Evolutionary conservation across 2,113 vertebrate species (phyloP).

Genomic region (Corythornis madagascariensis): DNA sequence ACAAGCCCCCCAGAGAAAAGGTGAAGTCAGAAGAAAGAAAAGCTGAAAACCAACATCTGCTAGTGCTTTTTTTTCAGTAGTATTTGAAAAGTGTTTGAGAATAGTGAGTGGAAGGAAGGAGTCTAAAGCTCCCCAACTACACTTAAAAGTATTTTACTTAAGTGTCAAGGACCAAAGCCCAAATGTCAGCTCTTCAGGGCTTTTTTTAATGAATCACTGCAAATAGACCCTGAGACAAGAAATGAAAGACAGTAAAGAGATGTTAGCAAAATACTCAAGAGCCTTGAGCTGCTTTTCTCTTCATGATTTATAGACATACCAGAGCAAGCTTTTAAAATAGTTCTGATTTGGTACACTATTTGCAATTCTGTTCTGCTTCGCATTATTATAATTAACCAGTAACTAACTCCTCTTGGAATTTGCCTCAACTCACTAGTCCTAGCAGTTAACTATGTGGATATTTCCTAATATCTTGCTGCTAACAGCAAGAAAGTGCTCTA

Average conservation of each 20-base stretch:
- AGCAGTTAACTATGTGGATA: background rate
- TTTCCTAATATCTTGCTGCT: background rate
- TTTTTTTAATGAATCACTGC: slow-evolving; percentile 53
- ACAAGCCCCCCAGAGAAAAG: slow-evolving; percentile 11
- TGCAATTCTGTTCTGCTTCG: background rate
- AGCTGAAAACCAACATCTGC: slow-evolving; percentile 21
- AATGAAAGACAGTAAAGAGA: slow-evolving; percentile 19
- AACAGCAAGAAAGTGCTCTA: background rate
- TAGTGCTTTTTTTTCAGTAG: background rate
- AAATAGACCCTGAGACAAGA: slow-evolving; percentile 12
- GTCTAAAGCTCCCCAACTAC: slow-evolving; percentile 22
- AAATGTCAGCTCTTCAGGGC: slow-evolving; percentile 20
- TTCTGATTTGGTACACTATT: background rate
- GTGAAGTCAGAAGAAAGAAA: background rate
- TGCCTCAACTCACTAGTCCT: background rate
- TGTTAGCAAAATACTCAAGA: slow-evolving; percentile 34
- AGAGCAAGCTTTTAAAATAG: background rate
- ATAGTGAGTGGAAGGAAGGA: slow-evolving; percentile 23
- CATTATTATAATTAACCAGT: background rate
- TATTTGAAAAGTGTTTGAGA: slow-evolving; percentile 49
- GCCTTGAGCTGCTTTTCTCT: background rate
- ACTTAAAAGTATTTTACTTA: slow-evolving; percentile 48
- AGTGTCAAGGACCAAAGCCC: slow-evolving; percentile 50
- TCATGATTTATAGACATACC: background rate
- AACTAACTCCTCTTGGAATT: background rate